A percentile compares a stretch with the other conserved stretches of the same genome.
Evolutionary conservation across 1,140 invertebrate species (phyloP).

Genomic region (Drosophila sucinea): DNA sequence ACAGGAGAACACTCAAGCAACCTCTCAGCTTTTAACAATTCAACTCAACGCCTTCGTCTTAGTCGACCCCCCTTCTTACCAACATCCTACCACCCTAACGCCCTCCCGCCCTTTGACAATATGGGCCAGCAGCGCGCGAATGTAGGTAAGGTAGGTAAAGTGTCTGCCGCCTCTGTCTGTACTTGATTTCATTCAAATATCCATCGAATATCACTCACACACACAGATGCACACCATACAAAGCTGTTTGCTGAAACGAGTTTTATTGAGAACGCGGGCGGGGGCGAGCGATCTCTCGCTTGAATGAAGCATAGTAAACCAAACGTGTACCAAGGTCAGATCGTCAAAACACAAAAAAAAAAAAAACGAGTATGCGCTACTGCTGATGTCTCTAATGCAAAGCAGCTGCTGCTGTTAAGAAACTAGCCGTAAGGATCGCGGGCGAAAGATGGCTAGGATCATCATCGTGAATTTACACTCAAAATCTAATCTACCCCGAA

Average conservation of each 20-base stretch:
- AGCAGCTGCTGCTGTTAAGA: slow-evolving; percentile 17
- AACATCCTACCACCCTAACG: too few species aligned
- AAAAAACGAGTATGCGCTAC: background rate
- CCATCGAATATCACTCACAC: slow-evolving; percentile 25
- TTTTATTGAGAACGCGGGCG: slow-evolving; percentile 35
- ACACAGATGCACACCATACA: slow-evolving; percentile 17
- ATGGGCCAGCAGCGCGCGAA: slow-evolving; percentile 33
- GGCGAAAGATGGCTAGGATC: slow-evolving; percentile 4
- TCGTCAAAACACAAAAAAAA: background rate
- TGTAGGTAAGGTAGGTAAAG: slow-evolving; percentile 54
- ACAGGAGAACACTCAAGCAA: slow-evolving; percentile 25
- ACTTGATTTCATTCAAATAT: slow-evolving; percentile 71
- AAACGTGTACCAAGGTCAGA: slow-evolving; percentile 51
- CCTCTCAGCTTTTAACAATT: slow-evolving; percentile 16
- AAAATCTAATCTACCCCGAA: slow-evolving; percentile 15
- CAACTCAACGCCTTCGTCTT: slow-evolving; percentile 31
- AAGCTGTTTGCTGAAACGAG: slow-evolving; percentile 22
- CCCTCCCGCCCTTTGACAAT: background rate
- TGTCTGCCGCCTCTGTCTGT: slow-evolving; percentile 29
- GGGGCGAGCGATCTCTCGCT: slow-evolving; percentile 35
- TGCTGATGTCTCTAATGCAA: background rate
- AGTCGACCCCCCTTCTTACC: background rate
- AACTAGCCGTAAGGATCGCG: background rate
- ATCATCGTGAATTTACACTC: too few species aligned
- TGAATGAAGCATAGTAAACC: slow-evolving; percentile 27